These are phyloP conservation scores for Conistra vaccinii DNA, from an alignment of 2,888 invertebrate genomes.

Conservation along the genomic window DNA sequence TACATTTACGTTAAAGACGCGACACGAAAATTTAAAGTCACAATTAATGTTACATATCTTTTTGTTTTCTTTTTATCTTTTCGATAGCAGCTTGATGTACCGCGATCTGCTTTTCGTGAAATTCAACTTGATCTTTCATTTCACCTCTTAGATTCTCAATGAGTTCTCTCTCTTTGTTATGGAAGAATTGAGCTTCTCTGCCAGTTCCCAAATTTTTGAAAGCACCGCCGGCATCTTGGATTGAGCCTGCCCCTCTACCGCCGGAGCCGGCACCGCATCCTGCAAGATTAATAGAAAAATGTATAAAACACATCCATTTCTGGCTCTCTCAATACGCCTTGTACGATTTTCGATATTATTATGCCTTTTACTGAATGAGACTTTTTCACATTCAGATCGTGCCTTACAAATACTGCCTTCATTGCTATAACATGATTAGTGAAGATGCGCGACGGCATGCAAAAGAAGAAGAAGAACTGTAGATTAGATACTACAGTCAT, in stretches of 20 bases:
- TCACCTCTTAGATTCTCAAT: background rate
- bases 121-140: conserved; percentile 15
- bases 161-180: conserved; percentile 25
- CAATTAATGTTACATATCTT: background rate
- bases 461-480: background rate
- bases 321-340: background rate
- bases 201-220: conserved; percentile 22
- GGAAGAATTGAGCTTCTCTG: conserved; percentile 32
- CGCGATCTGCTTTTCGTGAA: conserved; percentile 28
- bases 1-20: background rate
- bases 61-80: conserved; percentile 12
- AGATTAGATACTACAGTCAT: background rate
- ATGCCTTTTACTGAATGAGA: background rate
- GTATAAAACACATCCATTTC: background rate
- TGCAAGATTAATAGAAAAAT: background rate
- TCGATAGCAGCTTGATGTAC: conserved; percentile 7
- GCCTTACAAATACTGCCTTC: background rate
- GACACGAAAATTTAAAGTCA: background rate
- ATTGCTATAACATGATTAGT: background rate
- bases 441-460: background rate
- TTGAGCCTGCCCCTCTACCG: conserved; percentile 3
- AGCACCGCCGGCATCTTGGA: background rate
- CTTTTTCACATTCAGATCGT: background rate
- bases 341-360: background rate
- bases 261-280: background rate